Conservation (phyloP, 1,140 invertebrate genomes). For the Holcopasites calliopsidis region DNA sequence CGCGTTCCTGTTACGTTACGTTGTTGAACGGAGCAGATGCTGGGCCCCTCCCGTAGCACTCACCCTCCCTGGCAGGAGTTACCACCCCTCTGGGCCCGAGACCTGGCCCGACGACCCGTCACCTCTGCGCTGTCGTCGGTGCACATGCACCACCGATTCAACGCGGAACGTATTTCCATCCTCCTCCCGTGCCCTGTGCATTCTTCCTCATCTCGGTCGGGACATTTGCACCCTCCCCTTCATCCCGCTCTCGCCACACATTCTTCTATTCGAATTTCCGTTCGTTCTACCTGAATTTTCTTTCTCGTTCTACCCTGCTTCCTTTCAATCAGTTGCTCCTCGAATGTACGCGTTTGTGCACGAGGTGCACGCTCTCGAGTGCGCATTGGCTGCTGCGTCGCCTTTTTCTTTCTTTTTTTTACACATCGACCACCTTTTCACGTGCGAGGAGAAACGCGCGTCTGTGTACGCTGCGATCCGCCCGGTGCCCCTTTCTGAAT, state of each 20-base stretch:
- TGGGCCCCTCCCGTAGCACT: slow-evolving; percentile 45
- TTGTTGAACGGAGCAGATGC: slow-evolving; percentile 62
- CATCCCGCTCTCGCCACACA: not conserved
- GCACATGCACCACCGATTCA: slow-evolving; percentile 41
- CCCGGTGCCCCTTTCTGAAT: slow-evolving; percentile 68
- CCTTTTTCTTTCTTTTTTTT: slow-evolving; percentile 5
- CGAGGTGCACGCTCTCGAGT: slow-evolving; percentile 30
- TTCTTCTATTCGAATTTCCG: slow-evolving; percentile 65
- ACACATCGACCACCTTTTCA: slow-evolving; percentile 44
- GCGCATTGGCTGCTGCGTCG: slow-evolving; percentile 40
- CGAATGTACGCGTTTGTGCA: not conserved
- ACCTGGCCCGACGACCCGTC: slow-evolving; percentile 45
- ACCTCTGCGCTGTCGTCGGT: slow-evolving; percentile 33
- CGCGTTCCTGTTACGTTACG: slow-evolving; percentile 47
- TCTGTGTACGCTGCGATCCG: slow-evolving; percentile 32
- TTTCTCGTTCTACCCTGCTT: slow-evolving; percentile 27
- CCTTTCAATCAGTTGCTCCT: slow-evolving; percentile 6
- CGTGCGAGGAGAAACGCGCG: not conserved
- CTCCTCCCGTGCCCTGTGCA: not conserved
- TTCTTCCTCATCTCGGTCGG: not conserved
- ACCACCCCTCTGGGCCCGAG: slow-evolving; percentile 18
- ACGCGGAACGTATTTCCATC: not conserved
- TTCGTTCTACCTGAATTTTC: slow-evolving; percentile 54
- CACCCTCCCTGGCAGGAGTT: not conserved
- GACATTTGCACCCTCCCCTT: slow-evolving; percentile 7